phyloP scores from a whole-genome alignment of 2,888 invertebrate genomes.

The Labia minor region DNA sequence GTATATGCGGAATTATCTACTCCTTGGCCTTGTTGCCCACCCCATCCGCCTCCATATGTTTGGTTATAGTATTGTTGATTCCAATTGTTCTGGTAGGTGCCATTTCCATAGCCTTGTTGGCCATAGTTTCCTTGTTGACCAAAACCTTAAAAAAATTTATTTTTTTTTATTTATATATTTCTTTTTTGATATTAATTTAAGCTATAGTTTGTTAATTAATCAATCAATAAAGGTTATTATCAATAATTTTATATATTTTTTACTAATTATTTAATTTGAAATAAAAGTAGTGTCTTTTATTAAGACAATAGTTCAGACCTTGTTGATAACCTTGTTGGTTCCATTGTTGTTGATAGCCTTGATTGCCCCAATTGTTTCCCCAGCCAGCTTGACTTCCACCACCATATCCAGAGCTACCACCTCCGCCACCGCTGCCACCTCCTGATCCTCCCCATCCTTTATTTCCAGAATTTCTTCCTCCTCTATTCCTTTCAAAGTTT shows the following conservation, averaged over 20 bases:
- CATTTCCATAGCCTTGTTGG: constrained; percentile 21
- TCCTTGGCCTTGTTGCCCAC: constrained; percentile 19
- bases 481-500: constrained; percentile 23
- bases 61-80: constrained; percentile 25
- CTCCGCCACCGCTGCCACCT: constrained; percentile 19
- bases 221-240: too few relatives aligned
- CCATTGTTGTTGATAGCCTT: constrained; percentile 22
- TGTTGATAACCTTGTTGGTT: constrained; percentile 19
- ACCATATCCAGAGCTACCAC: constrained; percentile 21
- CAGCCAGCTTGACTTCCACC: constrained; percentile 20
- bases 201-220: too few relatives aligned
- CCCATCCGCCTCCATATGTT: constrained; percentile 8
- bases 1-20: constrained; percentile 16
- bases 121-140: constrained; percentile 22
- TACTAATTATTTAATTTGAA: too few relatives aligned
- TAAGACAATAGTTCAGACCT: too few relatives aligned
- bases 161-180: too few relatives aligned
- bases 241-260: too few relatives aligned
- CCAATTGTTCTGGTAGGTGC: constrained; percentile 22
- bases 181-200: too few relatives aligned
- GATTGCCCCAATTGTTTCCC: constrained; percentile 17
- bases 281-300: too few relatives aligned
- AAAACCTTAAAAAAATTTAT: constrained; percentile 19
- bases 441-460: constrained; percentile 17
- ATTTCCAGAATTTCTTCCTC: constrained; percentile 22